Evolutionary conservation across 1,140 invertebrate genomes (phyloP).

Genomic region (Zaprionus taronus): DNA sequence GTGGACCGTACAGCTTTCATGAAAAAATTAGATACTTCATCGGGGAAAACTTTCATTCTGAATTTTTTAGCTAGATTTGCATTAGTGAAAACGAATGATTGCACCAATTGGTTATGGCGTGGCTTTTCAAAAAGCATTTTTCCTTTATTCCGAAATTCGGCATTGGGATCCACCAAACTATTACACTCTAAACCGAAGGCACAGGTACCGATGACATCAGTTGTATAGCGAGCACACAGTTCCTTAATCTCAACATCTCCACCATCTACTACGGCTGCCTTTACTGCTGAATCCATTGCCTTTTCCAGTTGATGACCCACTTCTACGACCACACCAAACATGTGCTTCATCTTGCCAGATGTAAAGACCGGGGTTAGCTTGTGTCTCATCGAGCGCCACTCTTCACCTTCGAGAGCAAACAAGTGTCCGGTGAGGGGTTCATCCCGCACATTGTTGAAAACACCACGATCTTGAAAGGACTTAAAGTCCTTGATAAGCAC

Average conservation of each 20-base stretch:
- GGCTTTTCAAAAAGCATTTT: conserved; percentile 57
- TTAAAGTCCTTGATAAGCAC: conserved; percentile 80
- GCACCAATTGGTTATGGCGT: conserved; percentile 41
- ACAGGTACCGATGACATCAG: conserved; percentile 86
- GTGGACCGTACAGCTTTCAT: conserved; percentile 75
- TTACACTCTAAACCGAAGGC: conserved; percentile 86
- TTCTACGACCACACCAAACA: conserved; percentile 84
- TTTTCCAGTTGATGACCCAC: conserved; percentile 64
- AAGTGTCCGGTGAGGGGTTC: conserved; percentile 86
- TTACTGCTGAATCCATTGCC: conserved; percentile 35
- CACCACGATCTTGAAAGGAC: conserved; percentile 81
- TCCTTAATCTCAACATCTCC: conserved; percentile 86
- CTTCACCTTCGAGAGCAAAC: conserved; percentile 84
- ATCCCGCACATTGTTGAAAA: conserved; percentile 85
- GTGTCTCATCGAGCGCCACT: conserved; percentile 86
- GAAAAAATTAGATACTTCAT: conserved; percentile 83
- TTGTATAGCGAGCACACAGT: conserved; percentile 86
- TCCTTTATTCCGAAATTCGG: conserved; percentile 84
- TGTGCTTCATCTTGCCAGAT: conserved; percentile 86
- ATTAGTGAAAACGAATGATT: conserved; percentile 57
- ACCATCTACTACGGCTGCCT: conserved; percentile 55
- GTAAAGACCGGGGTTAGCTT: conserved; percentile 86
- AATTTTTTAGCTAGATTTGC: conserved; percentile 53
- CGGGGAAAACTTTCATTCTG: conserved; percentile 57
- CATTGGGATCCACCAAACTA: conserved; percentile 83